Evolutionary conservation across 2,797 vertebrate genomes (phyloP), one percentile per base, ranked within the genome.

Genomic region (Paedocypris micromegethes): DNA sequence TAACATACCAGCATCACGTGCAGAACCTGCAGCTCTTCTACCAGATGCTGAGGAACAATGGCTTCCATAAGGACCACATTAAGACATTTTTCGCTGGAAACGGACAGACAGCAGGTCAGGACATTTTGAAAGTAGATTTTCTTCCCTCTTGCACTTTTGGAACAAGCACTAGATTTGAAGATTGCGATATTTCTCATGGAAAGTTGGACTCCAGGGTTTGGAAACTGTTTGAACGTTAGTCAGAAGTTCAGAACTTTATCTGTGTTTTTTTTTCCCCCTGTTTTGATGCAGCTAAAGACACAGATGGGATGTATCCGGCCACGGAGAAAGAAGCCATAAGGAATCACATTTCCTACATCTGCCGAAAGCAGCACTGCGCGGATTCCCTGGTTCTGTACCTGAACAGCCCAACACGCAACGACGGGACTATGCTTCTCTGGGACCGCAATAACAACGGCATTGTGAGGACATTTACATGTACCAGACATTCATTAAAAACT

Each of bases 401-500:
- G 66, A 92, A 92, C 85, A 91, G 87, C 0, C 90, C 91, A 5
- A 88, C 90, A 1, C 79, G 88, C 69, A 90, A 80, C 0, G 90
- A 92, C 0, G 90, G 90, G 44, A 88, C 90, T 79, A 91, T 92
- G 89, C 78, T 92, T 57, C 83, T 92, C 39, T 91, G 91, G 90
- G 91, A 92, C 61, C 81, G 84, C 75, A 92, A 92, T 78, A 83
- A 87, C 59, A 90, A 92, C 2, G 90, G 91, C 79, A 86, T 91
- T 9, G 90, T 91, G 81, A 80, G 85, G 81, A 23, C 23, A 5
- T 53, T 42, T 62, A 52, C 4, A 3, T 45, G 57, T 59, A 46
- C 46, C n/a, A 41, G 23, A 62, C n/a, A 51, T 42, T 41, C 37
- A 23, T 23, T 23, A 23, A 23, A 23, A 23, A 23, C 23, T 23